phyloP scores from a whole-genome alignment of 2,888 invertebrate species.

The Spilarctia lutea region DNA sequence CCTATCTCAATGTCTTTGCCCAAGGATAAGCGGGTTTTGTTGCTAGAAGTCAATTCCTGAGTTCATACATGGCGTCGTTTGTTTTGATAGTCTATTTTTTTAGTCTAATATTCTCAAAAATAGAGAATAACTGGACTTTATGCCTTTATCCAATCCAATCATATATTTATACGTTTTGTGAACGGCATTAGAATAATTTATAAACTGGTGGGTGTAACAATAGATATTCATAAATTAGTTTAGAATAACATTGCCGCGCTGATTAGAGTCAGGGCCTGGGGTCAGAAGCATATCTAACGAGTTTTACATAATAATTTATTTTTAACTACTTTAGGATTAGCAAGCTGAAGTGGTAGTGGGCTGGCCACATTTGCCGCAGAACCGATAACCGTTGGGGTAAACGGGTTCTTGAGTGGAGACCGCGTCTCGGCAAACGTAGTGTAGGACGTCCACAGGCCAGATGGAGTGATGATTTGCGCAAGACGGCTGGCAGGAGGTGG shows the following conservation, averaged over 20 bases:
- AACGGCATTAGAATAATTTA: not conserved
- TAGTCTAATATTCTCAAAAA: not conserved
- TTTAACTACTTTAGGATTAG: too few species aligned
- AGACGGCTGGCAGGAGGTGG: too few species aligned
- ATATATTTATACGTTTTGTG: not conserved
- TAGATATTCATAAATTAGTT: not conserved
- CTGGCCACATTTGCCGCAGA: too few species aligned
- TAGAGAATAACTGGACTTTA: not conserved
- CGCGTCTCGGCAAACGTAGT: too few species aligned
- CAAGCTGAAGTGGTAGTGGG: too few species aligned
- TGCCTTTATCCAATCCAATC: not conserved
- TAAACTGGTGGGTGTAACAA: not conserved
- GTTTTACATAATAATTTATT: not conserved
- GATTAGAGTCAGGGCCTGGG: not conserved
- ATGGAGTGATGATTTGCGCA: too few species aligned
- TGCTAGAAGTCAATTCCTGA: not conserved
- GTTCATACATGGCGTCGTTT: not conserved
- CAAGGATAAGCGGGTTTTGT: not conserved
- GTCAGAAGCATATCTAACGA: not conserved
- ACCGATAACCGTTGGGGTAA: too few species aligned
- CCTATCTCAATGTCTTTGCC: not conserved
- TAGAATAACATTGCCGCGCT: not conserved
- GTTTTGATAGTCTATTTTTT: not conserved
- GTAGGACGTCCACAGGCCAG: too few species aligned
- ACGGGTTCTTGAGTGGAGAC: too few species aligned